Evolutionary conservation across 2,888 invertebrate genomes (phyloP), one percentile per base, ranked within the genome.

Genomic region (Cephus runcator): DNA sequence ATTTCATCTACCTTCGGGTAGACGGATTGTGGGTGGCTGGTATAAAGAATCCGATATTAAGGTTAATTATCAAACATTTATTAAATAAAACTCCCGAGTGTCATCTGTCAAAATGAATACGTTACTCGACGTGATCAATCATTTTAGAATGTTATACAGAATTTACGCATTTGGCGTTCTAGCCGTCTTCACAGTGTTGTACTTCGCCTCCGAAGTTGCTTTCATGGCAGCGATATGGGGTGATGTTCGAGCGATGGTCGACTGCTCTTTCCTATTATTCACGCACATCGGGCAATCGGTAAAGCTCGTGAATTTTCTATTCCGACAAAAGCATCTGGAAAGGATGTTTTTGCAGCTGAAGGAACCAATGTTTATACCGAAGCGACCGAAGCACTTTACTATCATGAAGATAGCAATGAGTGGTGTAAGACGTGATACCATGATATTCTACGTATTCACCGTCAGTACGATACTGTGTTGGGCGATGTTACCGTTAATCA

Each of bases 151-250:
- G 15, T 40, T 40, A 40, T 40, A 40, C 40, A 40, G 15, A 40
- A 0, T 40, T 40, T 40, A 40, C 40, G 15, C 40, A 0, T 40
- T 40, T 40, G 40, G 40, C 15, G 40, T 40, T 15, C 40, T 40
- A 40, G 15, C 40, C 15, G 40, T 36, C n/a, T 15, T 77, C 69
- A 36, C 77, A 12, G 12, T 75, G 33, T 2, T 36, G 9, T 77
- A 75, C 40, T 77, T 69, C 40, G 30, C 30, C 15, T 40, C 75
- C 35, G 93, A 94, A 89, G 85, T 92, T 0, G 90, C 93, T 4
- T 93, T 93, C 83, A 83, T 94, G 75, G 90, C 89, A 77, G 83
- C 91, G 40, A 92, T 93, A 15, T 92, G 93, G 35, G 87, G 85
- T 12, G 83, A 90, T 80, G 79, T 90, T 69, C 85, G 86, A 76